phyloP scores from a whole-genome alignment of 2,797 vertebrate genomes.

The Bradypodion pumilum region DNA sequence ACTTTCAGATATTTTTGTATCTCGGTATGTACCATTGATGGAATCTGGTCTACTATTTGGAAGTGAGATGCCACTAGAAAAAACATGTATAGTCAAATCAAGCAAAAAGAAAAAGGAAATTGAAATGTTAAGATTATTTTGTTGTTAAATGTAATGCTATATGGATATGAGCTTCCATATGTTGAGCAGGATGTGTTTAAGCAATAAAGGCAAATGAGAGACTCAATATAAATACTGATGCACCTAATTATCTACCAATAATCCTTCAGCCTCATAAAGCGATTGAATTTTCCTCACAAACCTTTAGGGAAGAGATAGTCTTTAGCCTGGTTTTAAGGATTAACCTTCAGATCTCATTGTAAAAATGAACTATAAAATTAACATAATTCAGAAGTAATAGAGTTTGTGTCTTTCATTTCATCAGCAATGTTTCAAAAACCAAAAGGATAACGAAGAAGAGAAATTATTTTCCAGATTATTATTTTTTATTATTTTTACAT shows the following conservation, averaged over 20 bases:
- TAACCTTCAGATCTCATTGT: conserved; percentile 24
- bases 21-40: not conserved
- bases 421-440: conserved; percentile 7
- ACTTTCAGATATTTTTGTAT: not conserved
- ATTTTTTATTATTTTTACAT: conserved; percentile 12
- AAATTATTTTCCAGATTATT: conserved; percentile 37
- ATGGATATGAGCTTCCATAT: not conserved
- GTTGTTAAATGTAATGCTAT: not conserved
- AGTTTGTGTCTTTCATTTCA: conserved; percentile 6
- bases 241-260: conserved; percentile 20
- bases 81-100: not conserved
- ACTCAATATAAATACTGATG: conserved; percentile 3
- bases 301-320: conserved; percentile 13
- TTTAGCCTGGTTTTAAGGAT: conserved; percentile 19
- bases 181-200: not conserved
- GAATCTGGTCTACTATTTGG: too few species aligned
- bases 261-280: conserved; percentile 10
- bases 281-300: conserved; percentile 19
- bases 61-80: not conserved
- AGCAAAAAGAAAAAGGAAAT: not conserved
- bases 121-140: not conserved
- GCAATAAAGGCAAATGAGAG: conserved; percentile 1
- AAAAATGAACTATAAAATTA: conserved; percentile 21
- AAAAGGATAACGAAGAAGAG: conserved; percentile 1
- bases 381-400: conserved; percentile 16